A percentile compares a stretch with the other conserved stretches of the same genome.
Evolutionary conservation across 2,888 invertebrate species (phyloP).

Genomic region (Polydrusus pterygomalis): DNA sequence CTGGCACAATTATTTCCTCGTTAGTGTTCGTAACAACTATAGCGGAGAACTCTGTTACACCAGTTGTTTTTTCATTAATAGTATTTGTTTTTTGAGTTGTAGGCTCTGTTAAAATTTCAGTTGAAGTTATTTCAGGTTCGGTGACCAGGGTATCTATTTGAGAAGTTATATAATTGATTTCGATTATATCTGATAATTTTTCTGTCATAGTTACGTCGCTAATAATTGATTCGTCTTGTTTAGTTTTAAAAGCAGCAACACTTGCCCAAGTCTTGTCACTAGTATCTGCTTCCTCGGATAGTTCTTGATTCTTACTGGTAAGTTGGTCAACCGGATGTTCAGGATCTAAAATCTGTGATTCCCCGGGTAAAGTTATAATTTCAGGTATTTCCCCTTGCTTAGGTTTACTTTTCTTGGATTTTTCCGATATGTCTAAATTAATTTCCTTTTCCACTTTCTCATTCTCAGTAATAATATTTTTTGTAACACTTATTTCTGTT

Average conservation of each 20-base stretch:
- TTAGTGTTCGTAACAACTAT: neutral
- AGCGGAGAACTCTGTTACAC: neutral
- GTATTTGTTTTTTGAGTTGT: neutral
- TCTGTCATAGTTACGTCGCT: no score
- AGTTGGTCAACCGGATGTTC: neutral
- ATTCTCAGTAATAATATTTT: constrained; percentile 13
- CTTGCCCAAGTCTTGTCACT: constrained; percentile 22
- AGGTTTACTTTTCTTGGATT: neutral
- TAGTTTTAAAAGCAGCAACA: constrained; percentile 20
- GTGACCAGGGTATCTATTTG: neutral
- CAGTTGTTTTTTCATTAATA: constrained; percentile 16
- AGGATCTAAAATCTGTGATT: neutral
- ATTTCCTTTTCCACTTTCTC: neutral
- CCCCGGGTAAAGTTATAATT: no score
- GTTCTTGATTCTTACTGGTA: neutral
- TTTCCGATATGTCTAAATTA: neutral
- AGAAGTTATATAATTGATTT: neutral
- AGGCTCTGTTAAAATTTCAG: no score
- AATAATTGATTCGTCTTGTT: no score
- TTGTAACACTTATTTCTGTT: neutral
- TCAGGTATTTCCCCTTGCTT: no score
- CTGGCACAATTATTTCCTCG: neutral
- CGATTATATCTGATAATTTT: no score
- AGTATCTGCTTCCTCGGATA: neutral
- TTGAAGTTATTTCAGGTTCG: neutral